Evolutionary conservation across 2,113 vertebrate species (phyloP).

Genomic region (Tychaedon coryphoeus): DNA sequence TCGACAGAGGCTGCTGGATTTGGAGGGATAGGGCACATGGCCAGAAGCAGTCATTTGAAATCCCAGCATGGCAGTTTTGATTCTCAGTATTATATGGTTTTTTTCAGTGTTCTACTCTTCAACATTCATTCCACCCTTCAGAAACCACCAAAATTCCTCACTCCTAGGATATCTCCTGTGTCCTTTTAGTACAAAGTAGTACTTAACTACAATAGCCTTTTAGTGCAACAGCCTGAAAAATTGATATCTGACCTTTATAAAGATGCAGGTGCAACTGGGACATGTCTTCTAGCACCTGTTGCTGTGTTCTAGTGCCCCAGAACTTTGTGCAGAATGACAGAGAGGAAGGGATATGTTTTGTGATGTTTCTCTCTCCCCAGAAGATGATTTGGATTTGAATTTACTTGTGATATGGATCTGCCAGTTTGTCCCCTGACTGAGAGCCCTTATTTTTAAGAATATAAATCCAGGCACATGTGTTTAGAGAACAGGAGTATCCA

Average conservation of each 20-base stretch:
- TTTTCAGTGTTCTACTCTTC: not conserved
- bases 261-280: not conserved
- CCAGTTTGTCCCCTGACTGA: not conserved
- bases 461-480: not conserved
- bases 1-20: slow-evolving; percentile 86
- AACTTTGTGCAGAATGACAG: not conserved
- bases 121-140: not conserved
- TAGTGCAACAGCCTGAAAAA: not conserved
- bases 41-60: not conserved
- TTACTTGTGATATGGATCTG: not conserved
- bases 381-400: not conserved
- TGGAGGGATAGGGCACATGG: slow-evolving; percentile 77
- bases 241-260: not conserved
- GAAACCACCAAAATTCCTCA: not conserved
- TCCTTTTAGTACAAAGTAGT: not conserved
- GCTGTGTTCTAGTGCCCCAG: not conserved
- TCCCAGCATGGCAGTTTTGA: slow-evolving; percentile 1
- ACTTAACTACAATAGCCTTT: not conserved
- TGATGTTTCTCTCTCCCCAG: not conserved
- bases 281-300: not conserved
- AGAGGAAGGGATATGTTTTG: not conserved
- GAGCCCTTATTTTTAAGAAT: not conserved
- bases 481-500: not conserved
- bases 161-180: not conserved
- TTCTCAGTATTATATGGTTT: not conserved